Base-by-base conservation (phyloP, 2,888 invertebrate species). In the Pristionchus exspectatus region DNA sequence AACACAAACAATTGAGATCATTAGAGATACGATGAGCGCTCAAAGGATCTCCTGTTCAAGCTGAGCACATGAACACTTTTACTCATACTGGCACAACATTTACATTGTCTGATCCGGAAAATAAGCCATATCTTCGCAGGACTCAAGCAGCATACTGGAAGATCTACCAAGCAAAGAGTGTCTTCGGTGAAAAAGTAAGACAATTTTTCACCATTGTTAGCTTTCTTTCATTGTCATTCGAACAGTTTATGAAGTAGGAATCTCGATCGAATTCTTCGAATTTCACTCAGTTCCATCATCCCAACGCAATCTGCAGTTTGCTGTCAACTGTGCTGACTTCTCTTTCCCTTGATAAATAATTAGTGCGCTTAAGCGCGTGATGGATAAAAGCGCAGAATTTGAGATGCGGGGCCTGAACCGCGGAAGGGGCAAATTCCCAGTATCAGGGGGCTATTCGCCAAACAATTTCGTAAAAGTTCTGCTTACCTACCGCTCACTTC, bases 181-280 rank as follows among this genome's bases (percentile, higher is more conserved):
- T 90, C 66, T 92, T 93, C 90, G 93, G 92, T 12, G 92, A 92
- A 30, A 93, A 93, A 90, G 93, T 93, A 50, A 63, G 88, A 83
- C 44, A n/a, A 27, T 44, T 33, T 33, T 30, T 54, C 14, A n/a
- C 59, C 5, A 77, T 33, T 33, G 12, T 38, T 77, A 16, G 44
- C 14, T 14, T 2, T 33, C 33, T 33, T 33, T 33, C 27, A 24
- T 14, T 3, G 38, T 5, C 38, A 38, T 38, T 38, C 38, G 38
- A 38, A 38, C 38, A 38, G 38, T 38, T 38, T 38, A 3, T 38
- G 16, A 66, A 21, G 27, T 66, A 21, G n/a, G 2, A 66, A n/a
- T 69, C 0, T 18, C 30, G 2, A 27, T 18, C 30, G 27, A 30
- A 38, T 24, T 21, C 16, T 38, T 30, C 30, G 33, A 10, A 10